Evolutionary conservation across 2,888 invertebrate species (phyloP).

Genomic region (Eremobia ochroleuca): DNA sequence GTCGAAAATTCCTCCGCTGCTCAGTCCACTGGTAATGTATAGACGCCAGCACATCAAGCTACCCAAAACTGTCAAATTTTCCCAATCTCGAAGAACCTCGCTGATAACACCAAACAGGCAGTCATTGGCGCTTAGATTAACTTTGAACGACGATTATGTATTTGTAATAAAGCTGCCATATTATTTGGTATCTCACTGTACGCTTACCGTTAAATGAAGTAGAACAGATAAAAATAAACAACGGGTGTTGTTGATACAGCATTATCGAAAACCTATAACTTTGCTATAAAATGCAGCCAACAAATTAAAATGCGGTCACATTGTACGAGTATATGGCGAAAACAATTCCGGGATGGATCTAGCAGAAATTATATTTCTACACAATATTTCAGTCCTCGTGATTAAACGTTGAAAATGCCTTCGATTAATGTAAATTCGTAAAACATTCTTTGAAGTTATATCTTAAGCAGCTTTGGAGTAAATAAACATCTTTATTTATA

Average conservation of each 20-base stretch:
- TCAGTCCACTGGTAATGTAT: too few relatives aligned
- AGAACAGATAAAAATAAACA: too few relatives aligned
- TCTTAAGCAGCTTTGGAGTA: constrained; percentile 36
- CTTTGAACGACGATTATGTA: background rate
- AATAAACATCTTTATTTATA: constrained; percentile 60
- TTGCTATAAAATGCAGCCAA: background rate
- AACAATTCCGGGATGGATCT: background rate
- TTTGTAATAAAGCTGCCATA: background rate
- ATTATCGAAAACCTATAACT: background rate
- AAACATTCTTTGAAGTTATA: constrained; percentile 3
- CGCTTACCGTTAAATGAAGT: background rate
- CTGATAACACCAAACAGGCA: constrained; percentile 11
- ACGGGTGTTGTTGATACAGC: background rate
- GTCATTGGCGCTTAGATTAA: constrained; percentile 11
- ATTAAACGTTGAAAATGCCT: background rate
- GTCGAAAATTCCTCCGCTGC: too few relatives aligned
- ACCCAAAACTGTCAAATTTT: too few relatives aligned
- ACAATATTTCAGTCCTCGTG: background rate
- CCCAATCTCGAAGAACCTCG: background rate
- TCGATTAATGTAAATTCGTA: background rate
- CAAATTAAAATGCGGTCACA: background rate
- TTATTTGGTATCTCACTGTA: background rate
- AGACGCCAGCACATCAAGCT: too few relatives aligned
- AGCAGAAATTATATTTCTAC: background rate
- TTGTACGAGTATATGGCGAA: background rate